A percentile compares a stretch with the other conserved stretches of the same genome.
These are phyloP conservation scores for Drosophila seguyi DNA, from an alignment of 1,140 invertebrate species.

Conservation along the genomic window DNA sequence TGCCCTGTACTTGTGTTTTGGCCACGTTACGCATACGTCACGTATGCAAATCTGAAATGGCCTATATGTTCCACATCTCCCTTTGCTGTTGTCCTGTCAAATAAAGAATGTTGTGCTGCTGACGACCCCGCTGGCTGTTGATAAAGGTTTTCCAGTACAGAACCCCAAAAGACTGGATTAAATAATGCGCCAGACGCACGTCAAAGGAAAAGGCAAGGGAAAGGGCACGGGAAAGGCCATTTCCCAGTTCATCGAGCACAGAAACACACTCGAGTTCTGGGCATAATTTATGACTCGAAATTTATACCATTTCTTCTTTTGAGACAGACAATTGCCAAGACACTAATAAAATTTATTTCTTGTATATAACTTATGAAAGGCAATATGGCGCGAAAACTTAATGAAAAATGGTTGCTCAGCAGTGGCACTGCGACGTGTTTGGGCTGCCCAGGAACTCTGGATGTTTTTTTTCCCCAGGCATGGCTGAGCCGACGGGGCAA, in stretches of 20 bases:
- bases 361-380: conserved; percentile 49
- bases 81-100: conserved; percentile 34
- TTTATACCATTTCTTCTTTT: conserved; percentile 56
- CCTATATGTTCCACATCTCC: conserved; percentile 19
- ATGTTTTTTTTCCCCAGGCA: not conserved
- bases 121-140: conserved; percentile 55
- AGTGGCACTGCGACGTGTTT: conserved; percentile 35
- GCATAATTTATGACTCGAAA: conserved; percentile 65
- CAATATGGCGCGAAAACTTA: conserved; percentile 74
- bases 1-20: not conserved
- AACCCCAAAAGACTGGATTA: conserved; percentile 38
- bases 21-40: conserved; percentile 41
- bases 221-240: conserved; percentile 24
- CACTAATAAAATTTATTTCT: conserved; percentile 67
- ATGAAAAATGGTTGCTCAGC: conserved; percentile 71
- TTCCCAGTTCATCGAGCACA: conserved; percentile 58
- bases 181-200: conserved; percentile 48
- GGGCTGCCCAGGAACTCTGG: not conserved
- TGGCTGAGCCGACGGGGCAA: conserved; percentile 15
- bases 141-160: conserved; percentile 44
- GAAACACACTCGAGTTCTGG: conserved; percentile 1
- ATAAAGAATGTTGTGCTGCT: conserved; percentile 43
- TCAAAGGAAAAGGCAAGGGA: conserved; percentile 16
- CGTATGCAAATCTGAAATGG: conserved; percentile 57
- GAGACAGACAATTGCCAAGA: conserved; percentile 59